Base-by-base conservation (phyloP, 2,888 invertebrate species). In the Antheraea yamamai region DNA sequence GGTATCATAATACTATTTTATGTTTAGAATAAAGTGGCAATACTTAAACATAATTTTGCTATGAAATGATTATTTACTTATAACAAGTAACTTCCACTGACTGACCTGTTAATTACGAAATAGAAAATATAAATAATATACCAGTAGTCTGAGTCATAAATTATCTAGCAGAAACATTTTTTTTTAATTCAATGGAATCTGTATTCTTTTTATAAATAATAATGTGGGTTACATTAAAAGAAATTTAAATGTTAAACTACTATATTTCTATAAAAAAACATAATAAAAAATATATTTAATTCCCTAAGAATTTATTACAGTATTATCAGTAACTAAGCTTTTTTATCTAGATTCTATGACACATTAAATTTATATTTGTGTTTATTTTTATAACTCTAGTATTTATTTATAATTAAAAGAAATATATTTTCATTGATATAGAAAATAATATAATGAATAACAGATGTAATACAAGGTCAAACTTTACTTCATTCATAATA, bases 401-500 rank as follows among this genome's bases (percentile, higher is more conserved):
- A 2, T 0, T 30, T 3, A 30, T 30, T 30, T 30, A 30, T 30
- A 30, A 30, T 3, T 30, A 23, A 23, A 2, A 58, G 4, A 12
- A 23, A 1, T 61, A 61, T 61, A 61, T 6, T 61, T 61, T 61
- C 10, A 10, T 61, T 61, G 23, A 10, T 10, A 61, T 61, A 61
- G 8, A 61, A 61, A 61, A 61, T 61, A 61, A 23, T 61, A 61
- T 61, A 61, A 61, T 61, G 23, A 23, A 47, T 12, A 61, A 61
- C 61, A 61, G 61, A n/a, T 61, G 61, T 61, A 23, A 23, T 61
- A 61, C 61, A 61, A 61, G 61, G 61, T 61, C 61, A 61, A 23
- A 20, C 61, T 61, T 61, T 0, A 61, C 61, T 61, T 20, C 61
- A 61, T 61, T 23, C 23, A 61, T 61, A 61, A 61, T 23, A 61